Percentiles rank a stretch among this genome's conserved stretches.
Evolutionary conservation across 2,113 vertebrate species (phyloP).

Genomic region (Spilogale gracilis): DNA sequence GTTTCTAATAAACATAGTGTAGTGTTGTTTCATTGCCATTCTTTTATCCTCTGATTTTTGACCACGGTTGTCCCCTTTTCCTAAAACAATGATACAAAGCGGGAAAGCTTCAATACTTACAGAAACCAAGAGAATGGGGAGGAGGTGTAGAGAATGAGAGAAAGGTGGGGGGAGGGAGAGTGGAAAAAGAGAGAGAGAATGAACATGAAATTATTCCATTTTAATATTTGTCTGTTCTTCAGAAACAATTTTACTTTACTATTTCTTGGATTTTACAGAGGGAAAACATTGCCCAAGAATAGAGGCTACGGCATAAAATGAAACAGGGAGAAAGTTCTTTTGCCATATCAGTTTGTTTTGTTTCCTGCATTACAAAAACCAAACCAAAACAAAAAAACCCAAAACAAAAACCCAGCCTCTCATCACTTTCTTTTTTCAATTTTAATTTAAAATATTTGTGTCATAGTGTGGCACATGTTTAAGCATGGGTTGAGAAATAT

Average conservation of each 20-base stretch:
- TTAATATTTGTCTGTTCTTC: slow-evolving; percentile 95
- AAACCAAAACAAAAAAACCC: neutral
- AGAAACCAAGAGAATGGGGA: slow-evolving; percentile 65
- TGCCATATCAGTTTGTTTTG: slow-evolving; percentile 69
- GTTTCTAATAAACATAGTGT: slow-evolving; percentile 79
- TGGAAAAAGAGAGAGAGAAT: slow-evolving; percentile 75
- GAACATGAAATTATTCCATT: slow-evolving; percentile 86
- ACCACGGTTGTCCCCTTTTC: slow-evolving; percentile 86
- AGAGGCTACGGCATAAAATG: slow-evolving; percentile 86
- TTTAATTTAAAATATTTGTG: slow-evolving; percentile 79
- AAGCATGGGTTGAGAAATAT: slow-evolving; percentile 11
- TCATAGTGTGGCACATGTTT: slow-evolving; percentile 53
- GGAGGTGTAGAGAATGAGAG: slow-evolving; percentile 56
- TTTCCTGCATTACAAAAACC: neutral
- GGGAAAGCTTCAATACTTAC: neutral
- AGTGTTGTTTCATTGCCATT: slow-evolving; percentile 71
- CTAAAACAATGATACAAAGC: slow-evolving; percentile 74
- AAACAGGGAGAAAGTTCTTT: slow-evolving; percentile 76
- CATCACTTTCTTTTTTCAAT: slow-evolving; percentile 51
- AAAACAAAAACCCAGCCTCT: neutral
- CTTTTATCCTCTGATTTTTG: slow-evolving; percentile 86
- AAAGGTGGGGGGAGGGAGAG: slow-evolving; percentile 30
- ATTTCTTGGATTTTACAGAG: slow-evolving; percentile 90
- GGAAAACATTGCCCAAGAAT: slow-evolving; percentile 81
- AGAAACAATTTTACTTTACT: slow-evolving; percentile 91